Percentiles rank a stretch among this genome's conserved stretches.
These are phyloP conservation scores for Cepaea hortensis DNA, from an alignment of 2,888 invertebrate genomes.

Conservation along the genomic window DNA sequence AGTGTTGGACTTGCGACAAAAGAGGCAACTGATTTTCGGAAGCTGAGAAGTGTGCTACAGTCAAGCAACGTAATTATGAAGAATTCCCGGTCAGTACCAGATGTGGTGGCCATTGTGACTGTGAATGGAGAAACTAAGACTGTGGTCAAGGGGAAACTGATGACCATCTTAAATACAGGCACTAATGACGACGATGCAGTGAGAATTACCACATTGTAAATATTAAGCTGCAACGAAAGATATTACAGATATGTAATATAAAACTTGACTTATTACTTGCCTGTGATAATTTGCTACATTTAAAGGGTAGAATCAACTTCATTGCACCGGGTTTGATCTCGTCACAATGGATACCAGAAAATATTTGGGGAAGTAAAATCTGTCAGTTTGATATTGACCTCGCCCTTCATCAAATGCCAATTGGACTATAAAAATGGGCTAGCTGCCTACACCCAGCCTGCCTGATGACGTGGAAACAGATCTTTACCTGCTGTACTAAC, in stretches of 20 bases:
- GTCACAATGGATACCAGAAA: not conserved
- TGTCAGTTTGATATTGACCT: no score
- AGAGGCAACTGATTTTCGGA: constrained; percentile 58
- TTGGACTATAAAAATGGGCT: no score
- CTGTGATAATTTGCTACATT: not conserved
- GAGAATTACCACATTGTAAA: constrained; percentile 53
- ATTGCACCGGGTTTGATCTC: not conserved
- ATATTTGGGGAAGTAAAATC: not conserved
- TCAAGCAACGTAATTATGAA: constrained; percentile 66
- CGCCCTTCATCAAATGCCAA: no score
- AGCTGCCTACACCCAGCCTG: no score
- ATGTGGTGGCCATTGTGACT: constrained; percentile 41
- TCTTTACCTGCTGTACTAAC: not conserved
- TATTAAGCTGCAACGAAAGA: not conserved
- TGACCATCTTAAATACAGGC: constrained; percentile 53
- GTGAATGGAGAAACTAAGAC: constrained; percentile 17
- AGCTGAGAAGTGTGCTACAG: constrained; percentile 61
- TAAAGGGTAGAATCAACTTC: no score
- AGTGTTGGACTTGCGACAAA: not conserved
- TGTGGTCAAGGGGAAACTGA: constrained; percentile 44
- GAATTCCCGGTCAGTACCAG: constrained; percentile 51
- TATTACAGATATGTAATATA: not conserved
- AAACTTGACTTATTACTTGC: not conserved
- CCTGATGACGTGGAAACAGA: no score
- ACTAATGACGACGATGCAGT: constrained; percentile 52